These are phyloP conservation scores for Erebia aethiops DNA, from an alignment of 2,888 invertebrate species.

Conservation along the genomic window DNA sequence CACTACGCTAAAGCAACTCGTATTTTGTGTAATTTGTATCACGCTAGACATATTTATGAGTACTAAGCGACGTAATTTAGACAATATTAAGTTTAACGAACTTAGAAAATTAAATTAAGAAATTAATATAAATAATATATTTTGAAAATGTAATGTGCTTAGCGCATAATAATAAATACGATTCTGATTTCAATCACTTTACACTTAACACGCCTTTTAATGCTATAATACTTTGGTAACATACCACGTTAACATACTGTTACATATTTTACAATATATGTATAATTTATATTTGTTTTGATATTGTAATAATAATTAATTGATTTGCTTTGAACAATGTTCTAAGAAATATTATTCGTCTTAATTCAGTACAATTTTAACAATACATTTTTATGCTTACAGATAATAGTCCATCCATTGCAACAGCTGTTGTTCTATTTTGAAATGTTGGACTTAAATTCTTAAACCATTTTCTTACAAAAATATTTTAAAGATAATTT, in stretches of 20 bases:
- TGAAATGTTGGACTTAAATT: too few species aligned
- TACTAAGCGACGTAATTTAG: constrained; percentile 68
- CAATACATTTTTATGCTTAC: too few species aligned
- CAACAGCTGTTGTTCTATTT: too few species aligned
- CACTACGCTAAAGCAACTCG: constrained; percentile 61
- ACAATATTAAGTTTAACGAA: constrained; percentile 73
- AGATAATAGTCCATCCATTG: too few species aligned
- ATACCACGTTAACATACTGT: not conserved
- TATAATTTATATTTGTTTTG: too few species aligned
- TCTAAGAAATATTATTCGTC: too few species aligned
- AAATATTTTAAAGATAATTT: too few species aligned
- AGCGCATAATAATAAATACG: constrained; percentile 27
- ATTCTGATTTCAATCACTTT: constrained; percentile 24
- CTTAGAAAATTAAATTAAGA: constrained; percentile 40
- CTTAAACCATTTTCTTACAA: too few species aligned
- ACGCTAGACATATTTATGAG: constrained; percentile 65
- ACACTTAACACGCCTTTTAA: not conserved
- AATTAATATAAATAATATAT: constrained; percentile 35
- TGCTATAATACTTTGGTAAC: not conserved
- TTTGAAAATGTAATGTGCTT: constrained; percentile 37
- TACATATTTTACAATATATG: too few species aligned
- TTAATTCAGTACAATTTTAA: too few species aligned
- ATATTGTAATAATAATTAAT: not conserved
- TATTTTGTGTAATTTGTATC: constrained; percentile 65
- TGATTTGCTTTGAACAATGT: too few species aligned